Conservation (phyloP, 2,797 vertebrate species). For the Mastacembelus armatus region DNA sequence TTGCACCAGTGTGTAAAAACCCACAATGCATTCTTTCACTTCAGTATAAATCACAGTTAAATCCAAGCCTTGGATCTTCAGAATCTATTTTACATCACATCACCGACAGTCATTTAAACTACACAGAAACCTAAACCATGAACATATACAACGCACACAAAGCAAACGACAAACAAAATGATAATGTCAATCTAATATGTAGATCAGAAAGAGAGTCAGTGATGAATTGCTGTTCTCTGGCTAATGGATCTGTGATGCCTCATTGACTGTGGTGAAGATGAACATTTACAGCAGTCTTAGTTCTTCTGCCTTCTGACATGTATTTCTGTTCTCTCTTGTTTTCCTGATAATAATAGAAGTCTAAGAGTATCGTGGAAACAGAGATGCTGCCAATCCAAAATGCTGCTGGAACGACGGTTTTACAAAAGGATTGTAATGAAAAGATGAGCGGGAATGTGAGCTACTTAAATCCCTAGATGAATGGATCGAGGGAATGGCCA, state of each 20-base stretch:
- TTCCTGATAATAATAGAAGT: slow-evolving; percentile 30
- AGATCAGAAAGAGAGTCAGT: slow-evolving; percentile 44
- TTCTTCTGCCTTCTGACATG: slow-evolving; percentile 58
- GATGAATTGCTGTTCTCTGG: slow-evolving; percentile 31
- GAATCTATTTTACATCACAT: background rate
- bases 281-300: slow-evolving; percentile 45
- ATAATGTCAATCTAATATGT: background rate
- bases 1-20: slow-evolving; percentile 18
- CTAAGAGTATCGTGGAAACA: slow-evolving; percentile 3
- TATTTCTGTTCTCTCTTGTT: slow-evolving; percentile 50
- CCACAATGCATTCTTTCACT: background rate
- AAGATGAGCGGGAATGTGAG: slow-evolving; percentile 43
- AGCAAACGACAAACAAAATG: slow-evolving; percentile 6
- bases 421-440: slow-evolving; percentile 56
- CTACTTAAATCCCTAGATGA: slow-evolving; percentile 66
- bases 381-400: slow-evolving; percentile 22
- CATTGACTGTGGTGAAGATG: slow-evolving; percentile 44
- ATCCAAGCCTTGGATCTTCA: background rate
- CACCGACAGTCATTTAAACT: slow-evolving; percentile 1
- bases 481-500: slow-evolving; percentile 59
- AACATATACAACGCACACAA: slow-evolving; percentile 10
- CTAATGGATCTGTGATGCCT: slow-evolving; percentile 10
- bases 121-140: slow-evolving; percentile 6
- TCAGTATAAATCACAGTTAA: background rate
- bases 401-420: slow-evolving; percentile 24